Conservation (phyloP, 2,888 invertebrate genomes). For the Escarpia spicata region DNA sequence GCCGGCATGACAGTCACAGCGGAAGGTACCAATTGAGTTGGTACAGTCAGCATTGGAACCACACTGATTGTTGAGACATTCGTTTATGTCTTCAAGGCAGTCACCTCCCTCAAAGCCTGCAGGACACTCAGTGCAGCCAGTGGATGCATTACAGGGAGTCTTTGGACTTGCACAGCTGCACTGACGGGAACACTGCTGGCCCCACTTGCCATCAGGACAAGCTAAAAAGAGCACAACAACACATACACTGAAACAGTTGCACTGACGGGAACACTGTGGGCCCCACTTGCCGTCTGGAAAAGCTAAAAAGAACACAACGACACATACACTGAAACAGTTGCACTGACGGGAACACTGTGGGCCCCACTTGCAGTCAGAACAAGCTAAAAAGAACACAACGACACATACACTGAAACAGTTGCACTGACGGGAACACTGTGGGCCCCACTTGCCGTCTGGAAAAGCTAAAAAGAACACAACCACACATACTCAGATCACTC, state of each 20-base stretch:
- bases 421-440: no score
- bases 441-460: no score
- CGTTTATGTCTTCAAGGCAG: background rate
- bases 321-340: background rate
- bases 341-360: background rate
- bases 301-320: background rate
- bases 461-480: no score
- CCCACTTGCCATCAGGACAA: slow-evolving; percentile 11
- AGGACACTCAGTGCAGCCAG: background rate
- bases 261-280: background rate
- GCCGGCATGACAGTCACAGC: background rate
- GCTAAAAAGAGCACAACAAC: background rate
- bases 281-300: background rate
- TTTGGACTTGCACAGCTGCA: background rate
- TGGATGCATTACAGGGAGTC: background rate
- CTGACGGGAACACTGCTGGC: background rate
- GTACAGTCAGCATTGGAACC: background rate
- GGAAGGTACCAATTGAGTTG: background rate
- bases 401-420: no score
- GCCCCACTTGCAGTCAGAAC: no score
- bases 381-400: no score
- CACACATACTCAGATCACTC: no score
- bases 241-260: no score
- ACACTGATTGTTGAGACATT: background rate
- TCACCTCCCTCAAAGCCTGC: background rate